Evolutionary conservation across 1,140 invertebrate genomes (phyloP), one percentile per base, ranked within the genome.

Genomic region (Heliconius eleuchia): DNA sequence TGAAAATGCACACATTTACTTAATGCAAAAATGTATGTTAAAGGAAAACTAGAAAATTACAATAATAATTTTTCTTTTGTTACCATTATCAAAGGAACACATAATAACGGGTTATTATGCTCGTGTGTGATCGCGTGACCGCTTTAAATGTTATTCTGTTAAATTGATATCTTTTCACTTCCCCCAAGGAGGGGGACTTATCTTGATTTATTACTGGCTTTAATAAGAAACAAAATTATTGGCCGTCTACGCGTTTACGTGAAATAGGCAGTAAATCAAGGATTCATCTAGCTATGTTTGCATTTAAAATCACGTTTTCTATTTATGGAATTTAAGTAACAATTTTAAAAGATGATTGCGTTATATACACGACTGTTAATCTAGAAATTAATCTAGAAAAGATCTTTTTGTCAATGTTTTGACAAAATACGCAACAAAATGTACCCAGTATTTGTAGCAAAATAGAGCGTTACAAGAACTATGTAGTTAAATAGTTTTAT

Each of bases 161-260:
- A 85, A 86, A 86, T 84, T 87, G 86, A 85, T 87, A 87, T 87
- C 85, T 85, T 84, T 82, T 83, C 82, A 87, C 82, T 83, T 84
- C 81, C 80, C 79, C 81, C 76, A 72, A 81, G 78, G 76, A 77
- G 78, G 80, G 80, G 82, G 80, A 80, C 78, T 85, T 77, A 76
- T 86, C 84, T 81, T 85, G 81, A 85, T 88, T 84, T 85, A 86
- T 84, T 79, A 78, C 57, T 37, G 50, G 50, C 71, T 50, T 77
- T 81, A 81, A 77, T 80, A 80, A 76, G 75, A 81, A 83, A 79
- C 74, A 81, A 83, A 83, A 79, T 81, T 79, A 76, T 83, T 77
- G 78, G 57, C 52, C 60, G 78, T 79, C 76, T 72, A 80, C 75
- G 66, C 60, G 76, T 60, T 66, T 66, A 30, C 13, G 60, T 66